Conservation (phyloP, 2,113 vertebrate species). For the Tachysurus vachellii region DNA sequence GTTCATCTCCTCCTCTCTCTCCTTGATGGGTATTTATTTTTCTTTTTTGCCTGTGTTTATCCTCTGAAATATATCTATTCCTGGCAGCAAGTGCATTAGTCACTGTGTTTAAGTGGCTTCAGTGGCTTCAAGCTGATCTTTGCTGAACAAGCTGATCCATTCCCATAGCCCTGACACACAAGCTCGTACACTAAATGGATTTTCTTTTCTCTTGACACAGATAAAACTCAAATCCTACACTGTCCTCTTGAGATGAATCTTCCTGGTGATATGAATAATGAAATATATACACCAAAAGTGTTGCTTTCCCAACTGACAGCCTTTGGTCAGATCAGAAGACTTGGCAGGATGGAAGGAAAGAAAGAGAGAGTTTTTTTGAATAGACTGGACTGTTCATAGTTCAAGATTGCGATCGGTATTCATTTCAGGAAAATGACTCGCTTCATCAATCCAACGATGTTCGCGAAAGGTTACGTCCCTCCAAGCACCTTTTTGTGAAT, state of each 20-base stretch:
- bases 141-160: conserved; percentile 37
- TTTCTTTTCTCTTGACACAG: conserved; percentile 49
- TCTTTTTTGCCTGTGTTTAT: conserved; percentile 60
- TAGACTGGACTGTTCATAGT: conserved; percentile 11
- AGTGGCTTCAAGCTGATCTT: conserved; percentile 51
- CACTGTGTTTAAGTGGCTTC: conserved; percentile 55
- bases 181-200: conserved; percentile 46
- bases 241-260: conserved; percentile 55
- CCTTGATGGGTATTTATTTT: conserved; percentile 55
- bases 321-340: conserved; percentile 39
- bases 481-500: conserved; percentile 69
- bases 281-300: conserved; percentile 57
- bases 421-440: conserved; percentile 67
- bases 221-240: conserved; percentile 51
- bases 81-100: conserved; percentile 60
- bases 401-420: conserved; percentile 68
- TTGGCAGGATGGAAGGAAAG: neutral
- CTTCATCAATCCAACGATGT: conserved; percentile 74
- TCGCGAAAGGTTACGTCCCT: conserved; percentile 75
- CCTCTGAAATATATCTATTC: conserved; percentile 57
- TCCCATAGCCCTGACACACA: conserved; percentile 59
- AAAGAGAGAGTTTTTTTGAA: conserved; percentile 23
- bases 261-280: conserved; percentile 64
- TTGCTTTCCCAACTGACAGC: conserved; percentile 21
- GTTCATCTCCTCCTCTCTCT: neutral